A percentile compares a stretch with the other conserved stretches of the same genome.
Conservation (phyloP, 2,113 vertebrate genomes). For the Crypturellus undulatus region DNA sequence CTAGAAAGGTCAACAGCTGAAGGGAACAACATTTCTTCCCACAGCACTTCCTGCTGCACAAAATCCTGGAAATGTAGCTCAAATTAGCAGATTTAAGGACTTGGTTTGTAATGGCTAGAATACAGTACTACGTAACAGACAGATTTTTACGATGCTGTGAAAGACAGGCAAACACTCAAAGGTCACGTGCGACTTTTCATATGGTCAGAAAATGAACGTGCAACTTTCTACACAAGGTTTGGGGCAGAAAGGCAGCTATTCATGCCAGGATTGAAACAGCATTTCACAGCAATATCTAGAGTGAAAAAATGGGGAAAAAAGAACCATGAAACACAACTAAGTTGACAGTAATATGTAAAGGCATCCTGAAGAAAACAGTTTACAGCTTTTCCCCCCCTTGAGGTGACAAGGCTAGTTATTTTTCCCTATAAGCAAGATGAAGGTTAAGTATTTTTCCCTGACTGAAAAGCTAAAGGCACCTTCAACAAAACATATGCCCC, state of each 20-base stretch:
- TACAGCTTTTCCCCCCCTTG: not conserved
- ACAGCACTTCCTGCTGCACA: not conserved
- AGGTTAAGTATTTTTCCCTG: slow-evolving; percentile 7
- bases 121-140: not conserved
- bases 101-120: not conserved
- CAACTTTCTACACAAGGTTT: not conserved
- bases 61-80: not conserved
- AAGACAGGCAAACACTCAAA: not conserved
- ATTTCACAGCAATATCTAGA: not conserved
- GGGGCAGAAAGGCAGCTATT: not conserved
- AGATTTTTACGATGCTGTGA: not conserved
- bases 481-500: not conserved
- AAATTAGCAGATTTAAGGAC: not conserved
- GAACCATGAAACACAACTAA: not conserved
- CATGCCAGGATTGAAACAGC: not conserved
- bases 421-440: not conserved
- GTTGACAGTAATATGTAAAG: not conserved
- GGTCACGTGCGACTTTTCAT: not conserved
- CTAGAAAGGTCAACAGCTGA: not conserved
- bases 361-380: not conserved
- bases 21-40: not conserved
- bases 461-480: not conserved
- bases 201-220: not conserved
- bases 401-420: not conserved
- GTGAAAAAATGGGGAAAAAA: not conserved